Evolutionary conservation across 2,113 vertebrate species (phyloP), one percentile per base, ranked within the genome.

Genomic region (Globicephala melas): DNA sequence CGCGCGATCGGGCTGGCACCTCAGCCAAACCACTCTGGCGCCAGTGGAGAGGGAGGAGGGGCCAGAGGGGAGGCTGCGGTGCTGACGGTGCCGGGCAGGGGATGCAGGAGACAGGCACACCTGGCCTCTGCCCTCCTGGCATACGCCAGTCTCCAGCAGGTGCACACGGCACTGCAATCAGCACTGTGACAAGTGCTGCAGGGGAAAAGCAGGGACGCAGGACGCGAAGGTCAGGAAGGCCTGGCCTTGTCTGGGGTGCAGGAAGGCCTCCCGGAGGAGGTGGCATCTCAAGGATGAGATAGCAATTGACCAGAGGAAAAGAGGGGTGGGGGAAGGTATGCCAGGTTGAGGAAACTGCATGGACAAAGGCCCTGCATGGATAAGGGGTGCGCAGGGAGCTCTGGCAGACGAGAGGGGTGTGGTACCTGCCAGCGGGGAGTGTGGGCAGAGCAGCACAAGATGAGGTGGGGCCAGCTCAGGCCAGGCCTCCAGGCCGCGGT

Each of bases 111-210:
- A 8, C 44, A 18, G 38, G 20, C 33, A 26, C 71, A 17, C 5
- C 10, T 21, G 73, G 41, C 26, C n/a, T 9, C 60, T 10, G 70
- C 50, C n/a, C 41, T 17, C 28, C n/a, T 31, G 60, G 23, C 60
- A 10, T 50, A 12, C 1, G 12, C 18, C 36, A 41, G 25, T 68
- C 80, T 31, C 28, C 7, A 21, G 38, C 33, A 12, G 11, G 50
- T 1, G 1, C 55, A 4, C 41, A 5, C 11, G 2, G 60, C 17
- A 0, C 11, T 5, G 11, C 33, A 0, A 33, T 18, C 31, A 23
- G 8, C 1, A 2, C 23, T 0, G 0, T 0, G 8, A 47, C 36
- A 50, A 1, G 26, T 3, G 50, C 25, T 18, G 1, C 15, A n/a
- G 7, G 50, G 3, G 67, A 15, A 4, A 60, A 25, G 41, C 26